These are phyloP conservation scores for Sepioteuthis lessoniana DNA, from an alignment of 2,888 invertebrate species.

Conservation along the genomic window DNA sequence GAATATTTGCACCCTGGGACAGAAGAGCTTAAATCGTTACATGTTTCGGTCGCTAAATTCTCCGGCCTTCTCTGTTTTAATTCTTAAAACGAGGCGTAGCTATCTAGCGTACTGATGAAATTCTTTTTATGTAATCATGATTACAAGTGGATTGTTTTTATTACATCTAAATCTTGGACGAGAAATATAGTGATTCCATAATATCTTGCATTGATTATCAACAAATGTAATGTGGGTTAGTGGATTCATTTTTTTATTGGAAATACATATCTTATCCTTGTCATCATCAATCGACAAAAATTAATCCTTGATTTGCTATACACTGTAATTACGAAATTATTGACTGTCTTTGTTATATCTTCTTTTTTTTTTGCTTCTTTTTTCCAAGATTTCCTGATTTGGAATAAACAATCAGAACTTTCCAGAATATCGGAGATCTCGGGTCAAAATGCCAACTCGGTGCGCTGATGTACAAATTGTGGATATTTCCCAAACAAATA, in stretches of 20 bases:
- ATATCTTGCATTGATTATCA: neutral
- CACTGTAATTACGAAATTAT: neutral
- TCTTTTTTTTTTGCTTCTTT: neutral
- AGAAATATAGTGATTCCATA: neutral
- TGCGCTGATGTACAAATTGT: neutral
- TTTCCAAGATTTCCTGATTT: neutral
- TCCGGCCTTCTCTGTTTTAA: no score
- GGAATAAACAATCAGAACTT: neutral
- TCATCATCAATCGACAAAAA: neutral
- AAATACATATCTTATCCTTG: neutral
- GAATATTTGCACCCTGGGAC: no score
- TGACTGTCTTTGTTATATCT: neutral
- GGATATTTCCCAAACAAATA: neutral
- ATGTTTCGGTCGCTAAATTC: no score
- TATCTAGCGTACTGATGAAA: no score
- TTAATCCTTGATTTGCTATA: neutral
- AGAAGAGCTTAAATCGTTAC: no score
- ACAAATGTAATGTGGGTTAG: neutral
- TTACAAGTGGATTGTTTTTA: no score
- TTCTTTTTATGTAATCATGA: no score
- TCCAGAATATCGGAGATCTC: neutral
- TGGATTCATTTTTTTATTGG: neutral
- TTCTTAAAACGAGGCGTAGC: no score
- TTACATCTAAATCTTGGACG: no score
- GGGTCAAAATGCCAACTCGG: neutral